Evolutionary conservation across 1,140 invertebrate genomes (phyloP), one percentile per base, ranked within the genome.

Genomic region (Conopomorpha cramerella): DNA sequence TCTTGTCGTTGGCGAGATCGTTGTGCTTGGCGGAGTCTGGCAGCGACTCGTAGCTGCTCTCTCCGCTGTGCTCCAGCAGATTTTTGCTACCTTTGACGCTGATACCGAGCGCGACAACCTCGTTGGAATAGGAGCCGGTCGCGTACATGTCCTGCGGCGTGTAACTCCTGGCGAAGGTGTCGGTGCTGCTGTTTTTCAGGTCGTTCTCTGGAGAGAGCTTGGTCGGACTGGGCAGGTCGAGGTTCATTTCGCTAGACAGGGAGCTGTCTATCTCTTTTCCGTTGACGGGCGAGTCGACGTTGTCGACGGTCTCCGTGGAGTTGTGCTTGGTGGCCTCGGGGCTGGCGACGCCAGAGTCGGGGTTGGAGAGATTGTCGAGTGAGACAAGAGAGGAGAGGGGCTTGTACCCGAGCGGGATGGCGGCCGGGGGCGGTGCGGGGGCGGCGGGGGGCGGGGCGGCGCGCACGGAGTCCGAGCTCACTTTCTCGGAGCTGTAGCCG

Each of bases 401-500:
- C 45, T 76, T 73, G 43, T 78, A 74, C 10, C 71, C 64, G 1
- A 77, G 42, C 0, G 71, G 58, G 17, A 73, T 62, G 8, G 60
- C 55, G 0, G 49, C 51, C 1, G 63, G 57, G 0, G 60, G 61
- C 0, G 57, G 59, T 10, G 45, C 43, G 1, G 42, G 39, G 19
- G 56, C 51, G 2, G 50, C 51, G 36, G 54, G 60, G 12, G 68
- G 60, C 0, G 82, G 82, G 59, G 81, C 84, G 14, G 79, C 61
- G 13, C 80, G 50, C 17, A 76, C 71, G 23, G 71, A 77, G 31
- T 77, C 70, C 0, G 70, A 45, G 60, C 67, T 56, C 42, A 77
- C 72, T 52, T 88, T 87, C 45, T 88, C 86, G 0, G 86, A 87
- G 67, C 85, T 86, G 46, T 88, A 88, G 1, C 86, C 85, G 1